Evolutionary conservation across 2,113 vertebrate species (phyloP).

Genomic region (Theristicus caerulescens): DNA sequence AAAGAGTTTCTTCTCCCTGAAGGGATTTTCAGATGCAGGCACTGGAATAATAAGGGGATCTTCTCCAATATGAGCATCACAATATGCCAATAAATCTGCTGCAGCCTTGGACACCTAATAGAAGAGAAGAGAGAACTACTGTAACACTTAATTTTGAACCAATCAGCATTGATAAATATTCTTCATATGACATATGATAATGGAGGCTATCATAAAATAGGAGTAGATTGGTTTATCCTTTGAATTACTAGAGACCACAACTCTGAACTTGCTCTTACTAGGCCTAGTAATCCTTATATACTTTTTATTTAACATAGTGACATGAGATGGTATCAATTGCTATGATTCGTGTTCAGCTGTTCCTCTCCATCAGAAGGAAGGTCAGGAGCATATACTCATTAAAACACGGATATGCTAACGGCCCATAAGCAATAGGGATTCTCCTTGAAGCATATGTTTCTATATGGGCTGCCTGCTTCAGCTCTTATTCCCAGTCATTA

Average conservation of each 20-base stretch:
- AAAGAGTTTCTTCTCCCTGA: constrained; percentile 99
- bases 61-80: constrained; percentile 93
- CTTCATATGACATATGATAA: neutral
- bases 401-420: neutral
- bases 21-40: constrained; percentile 97
- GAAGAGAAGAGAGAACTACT: constrained; percentile 30
- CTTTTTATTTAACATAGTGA: neutral
- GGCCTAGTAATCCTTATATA: neutral
- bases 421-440: neutral
- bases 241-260: neutral
- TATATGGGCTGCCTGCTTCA: neutral
- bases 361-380: neutral
- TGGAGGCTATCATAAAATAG: neutral
- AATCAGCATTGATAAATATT: neutral
- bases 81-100: constrained; percentile 95
- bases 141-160: neutral
- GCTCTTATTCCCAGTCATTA: neutral
- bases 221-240: neutral
- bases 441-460: neutral
- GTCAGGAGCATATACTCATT: neutral
- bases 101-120: constrained; percentile 94
- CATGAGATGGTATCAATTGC: neutral
- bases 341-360: neutral
- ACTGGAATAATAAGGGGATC: constrained; percentile 96
- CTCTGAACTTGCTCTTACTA: neutral